Percentiles rank a stretch among this genome's conserved stretches.
Evolutionary conservation across 2,113 vertebrate species (phyloP).

Genomic region (Gasterosteus nipponicus): DNA sequence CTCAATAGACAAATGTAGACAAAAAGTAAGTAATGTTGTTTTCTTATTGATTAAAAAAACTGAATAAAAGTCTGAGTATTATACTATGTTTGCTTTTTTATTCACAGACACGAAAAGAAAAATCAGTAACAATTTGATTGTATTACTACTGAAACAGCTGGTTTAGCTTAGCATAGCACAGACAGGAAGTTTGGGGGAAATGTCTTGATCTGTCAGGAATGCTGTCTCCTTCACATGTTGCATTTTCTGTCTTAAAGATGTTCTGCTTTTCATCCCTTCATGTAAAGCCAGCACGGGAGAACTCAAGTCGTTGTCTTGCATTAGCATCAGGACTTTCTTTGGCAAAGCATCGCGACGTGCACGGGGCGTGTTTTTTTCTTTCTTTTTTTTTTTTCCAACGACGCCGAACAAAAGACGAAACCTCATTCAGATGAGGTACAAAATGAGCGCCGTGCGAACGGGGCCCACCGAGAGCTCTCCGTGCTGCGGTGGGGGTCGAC

Average conservation of each 20-base stretch:
- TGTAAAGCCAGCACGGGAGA: slow-evolving; percentile 52
- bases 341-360: slow-evolving; percentile 53
- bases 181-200: neutral
- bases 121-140: neutral
- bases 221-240: neutral
- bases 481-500: slow-evolving; percentile 74
- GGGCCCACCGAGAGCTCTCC: slow-evolving; percentile 63
- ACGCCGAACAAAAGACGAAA: slow-evolving; percentile 69
- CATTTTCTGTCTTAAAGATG: neutral
- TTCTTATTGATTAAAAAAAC: no score
- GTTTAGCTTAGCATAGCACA: neutral
- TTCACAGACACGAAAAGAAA: neutral
- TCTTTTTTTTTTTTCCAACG: slow-evolving; percentile 15
- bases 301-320: slow-evolving; percentile 57
- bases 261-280: slow-evolving; percentile 46
- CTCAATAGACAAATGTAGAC: neutral
- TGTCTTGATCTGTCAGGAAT: neutral
- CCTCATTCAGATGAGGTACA: slow-evolving; percentile 75
- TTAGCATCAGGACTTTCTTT: slow-evolving; percentile 71
- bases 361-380: slow-evolving; percentile 39
- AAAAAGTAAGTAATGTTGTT: neutral
- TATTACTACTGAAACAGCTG: neutral
- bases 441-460: slow-evolving; percentile 72
- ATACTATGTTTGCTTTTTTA: neutral
- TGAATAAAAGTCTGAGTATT: neutral